Conservation (phyloP, 2,113 vertebrate species). For the Albula goreensis region DNA sequence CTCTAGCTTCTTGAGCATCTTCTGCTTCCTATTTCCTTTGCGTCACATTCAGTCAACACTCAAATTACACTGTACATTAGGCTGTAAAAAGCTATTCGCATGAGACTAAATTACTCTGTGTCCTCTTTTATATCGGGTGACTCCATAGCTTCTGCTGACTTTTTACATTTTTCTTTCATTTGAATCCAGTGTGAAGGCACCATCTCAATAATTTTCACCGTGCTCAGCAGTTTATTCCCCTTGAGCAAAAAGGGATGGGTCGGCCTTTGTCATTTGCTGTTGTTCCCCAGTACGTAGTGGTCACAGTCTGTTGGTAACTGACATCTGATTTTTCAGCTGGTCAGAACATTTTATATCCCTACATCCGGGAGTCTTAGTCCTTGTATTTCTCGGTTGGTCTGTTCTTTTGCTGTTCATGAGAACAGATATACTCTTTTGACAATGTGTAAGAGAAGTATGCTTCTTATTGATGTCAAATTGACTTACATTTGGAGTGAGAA, state of each 20-base stretch:
- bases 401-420: not conserved
- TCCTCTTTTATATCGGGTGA: not conserved
- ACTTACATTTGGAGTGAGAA: not conserved
- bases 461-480: not conserved
- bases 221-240: not conserved
- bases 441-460: not conserved
- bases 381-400: not conserved
- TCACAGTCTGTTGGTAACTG: not conserved
- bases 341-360: not conserved
- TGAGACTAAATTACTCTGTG: not conserved
- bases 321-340: not conserved
- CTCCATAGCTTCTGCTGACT: not conserved
- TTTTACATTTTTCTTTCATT: not conserved
- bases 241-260: not conserved
- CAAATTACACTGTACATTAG: not conserved
- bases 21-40: not conserved
- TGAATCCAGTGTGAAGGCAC: not conserved
- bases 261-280: not conserved
- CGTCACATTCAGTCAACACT: not conserved
- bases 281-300: not conserved
- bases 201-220: not conserved
- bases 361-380: not conserved
- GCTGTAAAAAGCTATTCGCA: not conserved
- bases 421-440: not conserved
- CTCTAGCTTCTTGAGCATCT: not conserved